Evolutionary conservation across 2,888 invertebrate species (phyloP), one percentile per base, ranked within the genome.

Genomic region (Phyllotreta striolata): DNA sequence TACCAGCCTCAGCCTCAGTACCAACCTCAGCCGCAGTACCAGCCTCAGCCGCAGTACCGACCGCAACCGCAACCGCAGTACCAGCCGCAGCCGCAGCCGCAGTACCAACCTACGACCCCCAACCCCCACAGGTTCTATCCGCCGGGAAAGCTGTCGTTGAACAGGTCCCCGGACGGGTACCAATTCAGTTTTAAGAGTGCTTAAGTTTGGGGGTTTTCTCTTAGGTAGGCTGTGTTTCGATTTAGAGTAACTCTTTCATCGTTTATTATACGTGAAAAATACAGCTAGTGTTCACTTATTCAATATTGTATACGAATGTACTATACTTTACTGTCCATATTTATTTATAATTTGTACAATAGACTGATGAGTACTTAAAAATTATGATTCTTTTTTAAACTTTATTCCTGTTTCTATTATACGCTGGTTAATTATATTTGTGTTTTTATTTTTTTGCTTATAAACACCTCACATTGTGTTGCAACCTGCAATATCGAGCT

Each of bases 81-180:
- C 62, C 84, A 84, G 71, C 77, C 81, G 37, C 84, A 84, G 72
- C 78, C 80, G 37, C 86, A 78, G 67, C 76, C 76, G 38, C 79
- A 78, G 72, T 82, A 81, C 65, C 74, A 77, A 57, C 74, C 77
- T 24, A 87, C 88, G 60, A 92, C 92, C 58, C 90, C 87, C 67
- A 83, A 88, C 35, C 91, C 92, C 13, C 86, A 88, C 76, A 87
- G 90, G 74, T 92, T 92, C 84, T 91, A 90, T 79, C 93, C 92
- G 57, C 93, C 93, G 37, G 94, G 94, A 72, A 93, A 93, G 82
- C 87, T 94, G 76, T 90, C 89, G 73, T 85, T 95, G 73, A 93
- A 93, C 85, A 86, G 94, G 78, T 92, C 92, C 64, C 93, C 93
- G 43, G 94, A 94, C 78, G 94, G 94, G 76, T 94, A 89, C 84